Conservation (phyloP, 2,113 vertebrate species). For the Ceyx cyanopectus region DNA sequence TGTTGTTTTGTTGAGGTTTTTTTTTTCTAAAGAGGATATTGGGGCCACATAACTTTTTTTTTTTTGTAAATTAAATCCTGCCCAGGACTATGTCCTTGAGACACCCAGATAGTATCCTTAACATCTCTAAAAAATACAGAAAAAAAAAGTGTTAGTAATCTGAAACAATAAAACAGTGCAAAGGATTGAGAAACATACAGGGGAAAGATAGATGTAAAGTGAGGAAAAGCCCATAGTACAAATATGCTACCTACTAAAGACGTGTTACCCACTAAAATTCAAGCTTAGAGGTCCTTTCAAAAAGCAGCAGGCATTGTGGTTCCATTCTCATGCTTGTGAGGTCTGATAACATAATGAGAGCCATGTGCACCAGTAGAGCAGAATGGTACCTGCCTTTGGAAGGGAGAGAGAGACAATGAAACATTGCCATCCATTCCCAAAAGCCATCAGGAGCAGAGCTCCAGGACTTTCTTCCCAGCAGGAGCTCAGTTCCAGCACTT, state of each 20-base stretch:
- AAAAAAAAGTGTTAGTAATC: neutral
- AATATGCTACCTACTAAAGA: neutral
- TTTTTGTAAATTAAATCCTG: neutral
- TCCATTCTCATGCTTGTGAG: neutral
- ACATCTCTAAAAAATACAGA: neutral
- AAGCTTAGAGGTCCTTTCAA: conserved; percentile 5
- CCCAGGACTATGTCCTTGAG: neutral
- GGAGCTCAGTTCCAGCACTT: conserved; percentile 10
- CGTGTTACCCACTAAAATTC: conserved; percentile 22
- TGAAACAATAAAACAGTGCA: neutral
- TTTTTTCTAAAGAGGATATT: neutral
- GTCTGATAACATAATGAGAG: conserved; percentile 2
- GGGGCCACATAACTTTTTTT: neutral
- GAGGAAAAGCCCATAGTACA: neutral
- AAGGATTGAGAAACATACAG: neutral
- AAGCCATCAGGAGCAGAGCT: conserved; percentile 25
- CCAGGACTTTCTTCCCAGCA: conserved; percentile 39
- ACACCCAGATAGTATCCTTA: neutral
- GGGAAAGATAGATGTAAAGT: neutral
- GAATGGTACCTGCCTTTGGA: conserved; percentile 34
- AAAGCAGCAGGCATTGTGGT: neutral
- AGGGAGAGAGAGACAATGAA: neutral
- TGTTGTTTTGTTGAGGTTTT: too few species aligned
- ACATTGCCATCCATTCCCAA: neutral
- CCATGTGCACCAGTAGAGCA: neutral